Conservation (phyloP, 2,888 invertebrate genomes). For the Apodemia mormo region DNA sequence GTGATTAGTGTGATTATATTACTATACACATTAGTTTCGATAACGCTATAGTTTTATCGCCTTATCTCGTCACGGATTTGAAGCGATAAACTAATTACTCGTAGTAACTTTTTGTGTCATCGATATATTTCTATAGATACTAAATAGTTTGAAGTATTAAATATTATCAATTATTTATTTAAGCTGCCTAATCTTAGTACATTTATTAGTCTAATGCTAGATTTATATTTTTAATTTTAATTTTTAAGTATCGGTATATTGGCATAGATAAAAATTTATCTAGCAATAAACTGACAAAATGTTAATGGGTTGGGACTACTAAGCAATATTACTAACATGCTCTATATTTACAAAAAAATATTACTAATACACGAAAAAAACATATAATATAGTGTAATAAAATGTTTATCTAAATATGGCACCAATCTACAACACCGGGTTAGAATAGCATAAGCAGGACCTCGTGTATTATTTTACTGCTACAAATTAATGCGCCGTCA, state of each 20-base stretch:
- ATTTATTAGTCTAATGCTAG: not conserved
- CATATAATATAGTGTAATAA: not conserved
- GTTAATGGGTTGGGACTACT: not conserved
- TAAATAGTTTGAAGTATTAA: not conserved
- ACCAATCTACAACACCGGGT: not conserved
- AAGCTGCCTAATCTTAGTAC: not conserved
- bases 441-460: not conserved
- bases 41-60: slow-evolving; percentile 18
- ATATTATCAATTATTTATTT: not conserved
- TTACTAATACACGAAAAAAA: too few relatives aligned
- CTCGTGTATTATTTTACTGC: not conserved
- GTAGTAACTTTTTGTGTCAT: slow-evolving; percentile 18
- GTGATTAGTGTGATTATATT: slow-evolving; percentile 16
- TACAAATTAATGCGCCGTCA: too few relatives aligned
- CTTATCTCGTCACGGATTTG: slow-evolving; percentile 6
- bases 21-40: slow-evolving; percentile 18
- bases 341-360: not conserved
- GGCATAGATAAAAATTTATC: not conserved
- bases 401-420: not conserved
- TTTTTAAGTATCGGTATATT: not conserved
- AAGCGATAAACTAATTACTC: slow-evolving; percentile 11
- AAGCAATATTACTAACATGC: not conserved
- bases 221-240: not conserved
- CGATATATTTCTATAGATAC: slow-evolving; percentile 16
- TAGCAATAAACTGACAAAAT: not conserved